Percentiles rank a stretch among this genome's conserved stretches.
Evolutionary conservation across 2,113 vertebrate species (phyloP).

Genomic region (Panurus biarmicus): DNA sequence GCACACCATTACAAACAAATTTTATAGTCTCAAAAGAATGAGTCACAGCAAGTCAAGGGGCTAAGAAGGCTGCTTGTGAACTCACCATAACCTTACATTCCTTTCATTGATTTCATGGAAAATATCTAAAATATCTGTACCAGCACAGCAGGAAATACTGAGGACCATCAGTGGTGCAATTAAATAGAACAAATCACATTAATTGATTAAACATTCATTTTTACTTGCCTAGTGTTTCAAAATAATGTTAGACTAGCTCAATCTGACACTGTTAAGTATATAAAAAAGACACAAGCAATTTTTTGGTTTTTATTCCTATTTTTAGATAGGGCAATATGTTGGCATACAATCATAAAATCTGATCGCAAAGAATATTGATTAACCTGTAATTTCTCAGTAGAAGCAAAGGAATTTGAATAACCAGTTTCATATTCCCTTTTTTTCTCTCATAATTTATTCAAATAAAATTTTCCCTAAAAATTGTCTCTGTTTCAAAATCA

Average conservation of each 20-base stretch:
- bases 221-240: slow-evolving; percentile 11
- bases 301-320: not conserved
- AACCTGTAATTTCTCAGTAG: not conserved
- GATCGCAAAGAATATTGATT: not conserved
- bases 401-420: not conserved
- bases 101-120: not conserved
- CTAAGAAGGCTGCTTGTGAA: not conserved
- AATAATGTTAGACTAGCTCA: not conserved
- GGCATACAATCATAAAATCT: not conserved
- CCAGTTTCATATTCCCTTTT: not conserved
- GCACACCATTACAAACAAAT: not conserved
- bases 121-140: not conserved
- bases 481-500: not conserved
- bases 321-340: not conserved
- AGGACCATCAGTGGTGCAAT: not conserved
- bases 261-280: not conserved
- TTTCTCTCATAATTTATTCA: not conserved
- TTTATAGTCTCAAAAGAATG: not conserved
- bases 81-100: not conserved
- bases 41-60: not conserved
- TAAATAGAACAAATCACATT: not conserved
- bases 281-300: not conserved
- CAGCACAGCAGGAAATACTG: not conserved
- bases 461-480: not conserved
- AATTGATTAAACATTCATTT: slow-evolving; percentile 29